Evolutionary conservation across 2,797 vertebrate species (phyloP).

Genomic region (Myotis vivesi): DNA sequence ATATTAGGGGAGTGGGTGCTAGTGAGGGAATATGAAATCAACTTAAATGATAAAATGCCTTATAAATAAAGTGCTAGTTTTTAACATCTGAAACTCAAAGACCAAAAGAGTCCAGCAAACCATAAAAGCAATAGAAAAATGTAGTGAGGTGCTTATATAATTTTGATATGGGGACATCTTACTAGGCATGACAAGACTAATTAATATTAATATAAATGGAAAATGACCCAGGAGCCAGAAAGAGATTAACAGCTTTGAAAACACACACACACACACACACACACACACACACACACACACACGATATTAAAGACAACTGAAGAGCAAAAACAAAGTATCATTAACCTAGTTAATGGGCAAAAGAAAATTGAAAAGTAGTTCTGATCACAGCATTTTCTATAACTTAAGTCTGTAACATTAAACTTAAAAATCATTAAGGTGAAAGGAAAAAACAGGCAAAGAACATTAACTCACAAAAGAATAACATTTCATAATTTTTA

Average conservation of each 20-base stretch:
- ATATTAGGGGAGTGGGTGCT: too few species aligned
- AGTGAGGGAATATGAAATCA: background rate
- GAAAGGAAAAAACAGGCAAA: background rate
- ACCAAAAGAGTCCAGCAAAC: background rate
- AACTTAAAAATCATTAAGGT: background rate
- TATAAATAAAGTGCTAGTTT: background rate
- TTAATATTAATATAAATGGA: background rate
- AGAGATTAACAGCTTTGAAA: background rate
- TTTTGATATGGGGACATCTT: background rate
- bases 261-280: background rate
- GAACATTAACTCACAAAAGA: background rate
- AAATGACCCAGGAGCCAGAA: background rate
- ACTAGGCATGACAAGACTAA: background rate
- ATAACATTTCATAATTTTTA: background rate
- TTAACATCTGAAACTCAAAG: conserved; percentile 22
- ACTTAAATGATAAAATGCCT: background rate
- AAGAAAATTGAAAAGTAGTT: background rate
- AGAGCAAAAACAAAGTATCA: background rate
- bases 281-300: background rate
- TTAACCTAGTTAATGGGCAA: background rate
- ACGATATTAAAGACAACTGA: background rate
- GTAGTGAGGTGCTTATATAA: background rate
- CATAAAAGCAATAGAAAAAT: background rate
- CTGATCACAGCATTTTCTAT: background rate
- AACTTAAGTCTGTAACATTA: background rate